Percentiles rank a stretch among this genome's conserved stretches.
These are phyloP conservation scores for Lasioglossum morio DNA, from an alignment of 2,888 invertebrate species.

Conservation along the genomic window DNA sequence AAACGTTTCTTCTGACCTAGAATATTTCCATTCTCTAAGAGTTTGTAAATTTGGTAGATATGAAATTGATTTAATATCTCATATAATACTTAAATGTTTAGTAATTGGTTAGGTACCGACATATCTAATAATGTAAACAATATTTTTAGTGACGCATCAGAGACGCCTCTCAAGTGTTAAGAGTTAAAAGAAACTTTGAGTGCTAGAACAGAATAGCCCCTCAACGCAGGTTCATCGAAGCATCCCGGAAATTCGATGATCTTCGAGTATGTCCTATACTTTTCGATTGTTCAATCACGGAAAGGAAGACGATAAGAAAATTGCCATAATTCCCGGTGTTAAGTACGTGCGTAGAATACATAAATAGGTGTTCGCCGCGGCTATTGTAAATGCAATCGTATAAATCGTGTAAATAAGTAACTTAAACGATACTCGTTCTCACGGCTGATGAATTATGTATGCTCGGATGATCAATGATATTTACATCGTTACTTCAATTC, in stretches of 20 bases:
- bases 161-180: too few species aligned
- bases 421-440: slow-evolving; percentile 9
- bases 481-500: slow-evolving; percentile 27
- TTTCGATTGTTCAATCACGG: neutral
- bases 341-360: slow-evolving; percentile 23
- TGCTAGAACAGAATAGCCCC: neutral
- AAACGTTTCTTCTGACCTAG: too few species aligned
- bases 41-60: too few species aligned
- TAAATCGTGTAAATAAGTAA: slow-evolving; percentile 2
- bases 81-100: too few species aligned
- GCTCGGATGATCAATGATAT: slow-evolving; percentile 10
- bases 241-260: neutral
- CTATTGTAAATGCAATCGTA: slow-evolving; percentile 18
- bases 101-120: too few species aligned
- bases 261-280: neutral
- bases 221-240: neutral
- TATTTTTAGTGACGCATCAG: too few species aligned
- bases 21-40: too few species aligned
- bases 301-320: slow-evolving; percentile 27
- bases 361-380: neutral
- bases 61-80: too few species aligned
- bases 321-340: neutral
- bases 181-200: neutral
- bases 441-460: slow-evolving; percentile 5
- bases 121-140: too few species aligned